Conservation (phyloP, 2,888 invertebrate genomes). For the Merodon equestris region DNA sequence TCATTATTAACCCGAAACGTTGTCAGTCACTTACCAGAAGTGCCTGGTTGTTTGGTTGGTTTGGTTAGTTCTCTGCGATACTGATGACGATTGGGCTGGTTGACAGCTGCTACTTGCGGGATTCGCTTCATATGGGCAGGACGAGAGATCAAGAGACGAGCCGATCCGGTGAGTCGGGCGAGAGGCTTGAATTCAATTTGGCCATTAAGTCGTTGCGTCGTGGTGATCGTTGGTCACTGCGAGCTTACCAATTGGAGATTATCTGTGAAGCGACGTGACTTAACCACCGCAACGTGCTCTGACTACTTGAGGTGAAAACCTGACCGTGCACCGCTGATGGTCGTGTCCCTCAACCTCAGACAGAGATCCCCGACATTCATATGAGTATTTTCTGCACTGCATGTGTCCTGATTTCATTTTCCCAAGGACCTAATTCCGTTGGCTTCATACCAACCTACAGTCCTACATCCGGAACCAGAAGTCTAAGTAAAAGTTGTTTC, state of each 20-base stretch:
- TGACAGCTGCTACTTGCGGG: constrained; percentile 59
- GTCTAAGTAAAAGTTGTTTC: constrained; percentile 57
- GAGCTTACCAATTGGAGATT: constrained; percentile 51
- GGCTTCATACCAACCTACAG: constrained; percentile 3
- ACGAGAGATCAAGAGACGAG: constrained; percentile 16
- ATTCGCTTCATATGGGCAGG: constrained; percentile 32
- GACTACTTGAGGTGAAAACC: constrained; percentile 3
- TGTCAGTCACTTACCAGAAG: constrained; percentile 19
- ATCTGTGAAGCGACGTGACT: constrained; percentile 48
- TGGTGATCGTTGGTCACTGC: constrained; percentile 48
- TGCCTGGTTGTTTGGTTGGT: constrained; percentile 41
- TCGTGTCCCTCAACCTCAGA: background rate
- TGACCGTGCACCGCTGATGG: too few species aligned
- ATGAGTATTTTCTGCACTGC: background rate
- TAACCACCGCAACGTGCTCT: background rate
- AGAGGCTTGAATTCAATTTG: too few species aligned
- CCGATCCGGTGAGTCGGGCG: constrained; percentile 43
- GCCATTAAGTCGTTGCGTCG: too few species aligned
- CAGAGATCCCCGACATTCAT: background rate
- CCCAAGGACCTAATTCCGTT: constrained; percentile 47
- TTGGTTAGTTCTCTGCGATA: constrained; percentile 5
- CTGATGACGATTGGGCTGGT: constrained; percentile 50
- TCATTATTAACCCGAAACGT: constrained; percentile 49
- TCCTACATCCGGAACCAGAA: constrained; percentile 13
- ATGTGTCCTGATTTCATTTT: constrained; percentile 41